Base-by-base conservation (phyloP, 2,113 vertebrate genomes). In the Ginglymostoma cirratum region DNA sequence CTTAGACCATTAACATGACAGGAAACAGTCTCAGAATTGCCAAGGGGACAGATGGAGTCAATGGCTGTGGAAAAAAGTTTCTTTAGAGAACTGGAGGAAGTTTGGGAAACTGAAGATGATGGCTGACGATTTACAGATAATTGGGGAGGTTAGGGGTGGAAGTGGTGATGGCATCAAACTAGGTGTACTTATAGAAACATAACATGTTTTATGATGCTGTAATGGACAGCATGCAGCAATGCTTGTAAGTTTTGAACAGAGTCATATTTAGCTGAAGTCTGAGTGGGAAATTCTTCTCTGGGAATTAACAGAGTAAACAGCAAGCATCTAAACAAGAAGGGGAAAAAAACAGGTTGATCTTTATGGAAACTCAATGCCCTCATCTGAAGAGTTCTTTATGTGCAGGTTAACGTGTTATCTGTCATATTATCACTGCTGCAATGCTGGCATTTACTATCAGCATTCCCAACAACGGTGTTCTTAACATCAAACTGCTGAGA, bases 351-450 rank as follows among this genome's bases (percentile, higher is more conserved):
- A 30, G 5, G 34, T n/a, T 93, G 34, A 23, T 61, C 55, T 7
- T 93, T 38, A 66, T 93, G 89, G 89, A 93, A 93, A 93, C 8
- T 66, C 19, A 93, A 27, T 93, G 89, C 55, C 89, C 17, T n/a
- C 21, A 93, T 66, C 34, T 19, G 34, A n/a, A 38, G 48, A n/a
- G 34, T 6, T 19, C n/a, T 66, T 66, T 66, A 34, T n/a, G 65
- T 66, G n/a, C 15, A 93, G 0, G n/a, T 38, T 67, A 65, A 66
- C 4, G 17, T 92, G 89, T 93, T 92, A 66, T 92, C 55, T 66
- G 14, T 61, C 12, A 90, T 14, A 5, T 90, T 55, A 90, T n/a
- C 30, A n/a, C 12, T 34, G 52, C 87, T 38, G 52, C 27, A 87
- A 87, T 55, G 48, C 23, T 55, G 55, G 87, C 55, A 65, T 2